phyloP scores from a whole-genome alignment of 53 echinoderm and acorn worm species.

The Hippasteria phrygiana region DNA sequence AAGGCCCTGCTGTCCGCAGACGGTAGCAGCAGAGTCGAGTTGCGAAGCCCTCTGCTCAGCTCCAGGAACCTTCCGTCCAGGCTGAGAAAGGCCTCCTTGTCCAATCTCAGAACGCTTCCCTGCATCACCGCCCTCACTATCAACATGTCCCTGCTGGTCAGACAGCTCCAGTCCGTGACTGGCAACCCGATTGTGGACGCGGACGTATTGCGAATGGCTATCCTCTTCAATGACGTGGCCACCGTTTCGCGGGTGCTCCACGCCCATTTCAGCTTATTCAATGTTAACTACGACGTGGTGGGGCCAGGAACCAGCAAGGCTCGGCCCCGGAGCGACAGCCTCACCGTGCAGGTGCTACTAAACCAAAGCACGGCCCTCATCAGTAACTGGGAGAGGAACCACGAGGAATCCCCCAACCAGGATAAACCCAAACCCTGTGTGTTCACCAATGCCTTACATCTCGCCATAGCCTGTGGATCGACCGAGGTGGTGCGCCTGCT shows the following conservation, averaged over 20 bases:
- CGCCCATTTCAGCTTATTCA: slow-evolving; percentile 62
- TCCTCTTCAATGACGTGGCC: slow-evolving; percentile 81
- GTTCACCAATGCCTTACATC: slow-evolving; percentile 81
- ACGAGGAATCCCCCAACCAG: slow-evolving; percentile 49
- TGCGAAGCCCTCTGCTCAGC: slow-evolving; percentile 49
- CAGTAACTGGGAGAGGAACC: slow-evolving; percentile 74
- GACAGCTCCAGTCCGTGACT: slow-evolving; percentile 76
- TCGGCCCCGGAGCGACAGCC: slow-evolving; percentile 79
- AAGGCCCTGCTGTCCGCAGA: slow-evolving; percentile 49
- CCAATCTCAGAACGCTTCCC: slow-evolving; percentile 81
- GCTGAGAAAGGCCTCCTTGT: slow-evolving; percentile 55
- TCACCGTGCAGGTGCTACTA: slow-evolving; percentile 81
- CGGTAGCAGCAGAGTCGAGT: slow-evolving; percentile 26
- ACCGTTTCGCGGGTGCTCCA: slow-evolving; percentile 83
- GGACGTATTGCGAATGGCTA: slow-evolving; percentile 75
- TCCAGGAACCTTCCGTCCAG: slow-evolving; percentile 46
- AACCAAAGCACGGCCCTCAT: slow-evolving; percentile 85
- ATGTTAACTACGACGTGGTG: slow-evolving; percentile 59
- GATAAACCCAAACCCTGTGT: slow-evolving; percentile 55
- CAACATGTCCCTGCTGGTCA: slow-evolving; percentile 89
- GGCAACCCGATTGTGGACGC: slow-evolving; percentile 73
- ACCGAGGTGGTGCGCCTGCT: slow-evolving; percentile 84
- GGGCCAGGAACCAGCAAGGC: slow-evolving; percentile 21
- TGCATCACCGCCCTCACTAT: slow-evolving; percentile 85
- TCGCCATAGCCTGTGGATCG: slow-evolving; percentile 84